phyloP scores from a whole-genome alignment of 53 echinoderm and acorn worm species.

The Holothuria leucospilota region DNA sequence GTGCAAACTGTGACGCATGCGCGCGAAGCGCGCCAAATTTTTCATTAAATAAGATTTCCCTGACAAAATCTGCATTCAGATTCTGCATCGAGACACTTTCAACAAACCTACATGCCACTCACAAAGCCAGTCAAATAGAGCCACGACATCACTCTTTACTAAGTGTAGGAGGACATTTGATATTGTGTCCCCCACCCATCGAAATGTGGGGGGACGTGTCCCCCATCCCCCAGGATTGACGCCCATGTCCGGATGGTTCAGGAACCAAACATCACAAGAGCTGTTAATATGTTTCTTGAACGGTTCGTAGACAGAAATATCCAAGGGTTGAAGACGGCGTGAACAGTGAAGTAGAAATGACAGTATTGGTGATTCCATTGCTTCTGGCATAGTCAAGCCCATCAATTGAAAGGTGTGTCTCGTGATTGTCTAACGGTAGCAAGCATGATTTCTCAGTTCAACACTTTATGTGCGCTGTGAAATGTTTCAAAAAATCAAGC shows the following conservation, averaged over 20 bases:
- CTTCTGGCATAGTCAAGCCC: neutral
- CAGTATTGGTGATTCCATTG: neutral
- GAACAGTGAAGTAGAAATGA: conserved; percentile 19
- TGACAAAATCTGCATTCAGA: too few species aligned
- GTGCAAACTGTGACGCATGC: too few species aligned
- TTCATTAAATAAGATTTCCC: too few species aligned
- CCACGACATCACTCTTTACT: too few species aligned
- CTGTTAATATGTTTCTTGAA: conserved; percentile 2
- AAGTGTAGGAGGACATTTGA: too few species aligned
- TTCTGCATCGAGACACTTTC: too few species aligned
- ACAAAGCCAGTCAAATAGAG: too few species aligned
- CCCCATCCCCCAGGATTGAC: too few species aligned
- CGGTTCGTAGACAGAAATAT: neutral
- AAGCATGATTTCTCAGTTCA: neutral
- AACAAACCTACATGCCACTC: too few species aligned
- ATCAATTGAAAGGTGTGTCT: conserved; percentile 6
- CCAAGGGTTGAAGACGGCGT: conserved; percentile 21
- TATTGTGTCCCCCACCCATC: too few species aligned
- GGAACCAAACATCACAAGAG: conserved; percentile 2
- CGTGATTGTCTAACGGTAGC: conserved; percentile 13
- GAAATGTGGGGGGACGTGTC: too few species aligned
- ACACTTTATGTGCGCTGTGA: neutral
- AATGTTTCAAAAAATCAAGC: neutral
- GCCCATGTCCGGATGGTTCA: conserved; percentile 6
- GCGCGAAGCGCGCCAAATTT: too few species aligned